Evolutionary conservation across 2,113 vertebrate genomes (phyloP), one percentile per base, ranked within the genome.

Genomic region (Callionymus lyra): DNA sequence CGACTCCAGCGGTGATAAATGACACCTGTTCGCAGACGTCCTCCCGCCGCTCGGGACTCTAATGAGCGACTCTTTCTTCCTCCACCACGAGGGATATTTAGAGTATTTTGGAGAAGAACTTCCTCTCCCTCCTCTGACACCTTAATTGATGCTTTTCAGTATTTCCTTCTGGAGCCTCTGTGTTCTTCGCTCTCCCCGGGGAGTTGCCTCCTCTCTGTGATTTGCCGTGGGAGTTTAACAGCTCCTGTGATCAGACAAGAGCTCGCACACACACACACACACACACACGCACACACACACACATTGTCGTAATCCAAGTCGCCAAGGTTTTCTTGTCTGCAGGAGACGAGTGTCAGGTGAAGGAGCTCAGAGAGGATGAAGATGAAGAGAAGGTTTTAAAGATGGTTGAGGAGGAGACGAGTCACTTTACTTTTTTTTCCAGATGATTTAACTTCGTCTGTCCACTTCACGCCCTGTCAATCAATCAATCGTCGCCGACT

Each of bases 221-320:
- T 70, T 63, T 65, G 46, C 41, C 17, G 40, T 62, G 54, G 60
- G 69, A 70, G 66, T 68, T 59, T 56, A 65, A 69, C 43, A 44
- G 56, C 34, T 38, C 9, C 61, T 58, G 60, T 73, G 67, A 77
- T 71, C 70, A 68, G 50, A 42, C 18, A 6, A 17, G 38, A 17
- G 37, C 15, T 16, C 5, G 16, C 8, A 16, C 15, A 18, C 35
- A 2, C 17, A 6, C 38, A 12, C 43, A 34, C 50, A 32, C 42
- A 57, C 14, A 14, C 34, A 13, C 12, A 14, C 12, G 34, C 38
- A 12, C 43, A 34, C 50, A 32, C 42, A 57, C 14, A 14, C 34
- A 13, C 12, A 14, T n/a, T 10, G n/a, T n/a, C n/a, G 14, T 2
- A 6, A 9, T 36, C 34, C 34, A n/a, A 36, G 34, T 14, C 12